Evolutionary conservation across 2,797 vertebrate species (phyloP).

Genomic region (Morelia viridis): DNA sequence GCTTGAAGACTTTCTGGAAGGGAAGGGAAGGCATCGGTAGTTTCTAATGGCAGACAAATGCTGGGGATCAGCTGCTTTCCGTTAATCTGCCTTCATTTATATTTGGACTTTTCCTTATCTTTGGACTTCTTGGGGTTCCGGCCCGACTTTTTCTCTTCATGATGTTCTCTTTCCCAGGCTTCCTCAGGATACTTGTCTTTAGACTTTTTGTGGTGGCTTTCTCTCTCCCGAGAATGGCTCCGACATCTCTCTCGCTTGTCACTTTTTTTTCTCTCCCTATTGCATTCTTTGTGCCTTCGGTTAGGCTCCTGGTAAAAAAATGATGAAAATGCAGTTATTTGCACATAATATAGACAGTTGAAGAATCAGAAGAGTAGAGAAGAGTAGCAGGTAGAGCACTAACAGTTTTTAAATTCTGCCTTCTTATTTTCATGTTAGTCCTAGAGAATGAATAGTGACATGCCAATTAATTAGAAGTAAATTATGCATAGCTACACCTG

Average conservation of each 20-base stretch:
- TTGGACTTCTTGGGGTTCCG: constrained; percentile 84
- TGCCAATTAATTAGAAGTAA: neutral
- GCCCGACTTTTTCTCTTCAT: constrained; percentile 77
- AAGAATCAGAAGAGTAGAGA: neutral
- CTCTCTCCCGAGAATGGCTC: constrained; percentile 76
- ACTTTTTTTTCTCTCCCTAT: constrained; percentile 74
- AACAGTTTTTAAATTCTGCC: neutral
- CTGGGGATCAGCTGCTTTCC: neutral
- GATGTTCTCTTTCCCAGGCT: constrained; percentile 65
- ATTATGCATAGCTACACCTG: neutral
- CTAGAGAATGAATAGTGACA: neutral
- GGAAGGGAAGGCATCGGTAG: neutral
- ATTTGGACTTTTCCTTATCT: constrained; percentile 82
- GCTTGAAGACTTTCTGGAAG: neutral
- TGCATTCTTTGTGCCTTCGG: constrained; percentile 73
- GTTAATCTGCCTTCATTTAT: constrained; percentile 64
- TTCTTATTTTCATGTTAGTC: neutral
- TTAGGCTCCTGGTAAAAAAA: constrained; percentile 68
- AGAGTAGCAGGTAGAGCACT: neutral
- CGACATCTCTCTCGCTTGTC: constrained; percentile 77
- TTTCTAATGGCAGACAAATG: neutral
- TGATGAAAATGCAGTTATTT: constrained; percentile 1
- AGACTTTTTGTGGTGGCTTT: constrained; percentile 69
- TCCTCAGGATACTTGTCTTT: constrained; percentile 70
- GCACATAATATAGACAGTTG: neutral